A percentile compares a stretch with the other conserved stretches of the same genome.
These are phyloP conservation scores for Microcebus jonahi DNA, from an alignment of 2,113 vertebrate species.

Conservation along the genomic window DNA sequence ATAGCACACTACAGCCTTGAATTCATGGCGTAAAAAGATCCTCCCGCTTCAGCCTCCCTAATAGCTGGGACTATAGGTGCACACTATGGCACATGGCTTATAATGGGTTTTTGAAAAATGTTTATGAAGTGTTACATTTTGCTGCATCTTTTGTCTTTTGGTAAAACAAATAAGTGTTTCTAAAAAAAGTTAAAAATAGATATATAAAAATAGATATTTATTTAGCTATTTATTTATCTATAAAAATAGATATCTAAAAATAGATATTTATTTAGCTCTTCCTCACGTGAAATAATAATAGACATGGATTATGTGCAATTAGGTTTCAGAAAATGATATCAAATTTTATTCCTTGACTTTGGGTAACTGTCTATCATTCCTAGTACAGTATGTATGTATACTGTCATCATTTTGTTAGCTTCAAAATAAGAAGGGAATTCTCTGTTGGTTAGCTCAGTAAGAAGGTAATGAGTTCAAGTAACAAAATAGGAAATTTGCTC, in stretches of 20 bases:
- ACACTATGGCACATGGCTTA: neutral
- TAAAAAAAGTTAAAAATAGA: too few species aligned
- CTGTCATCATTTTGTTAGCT: conserved; percentile 41
- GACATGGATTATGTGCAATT: neutral
- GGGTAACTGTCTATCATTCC: neutral
- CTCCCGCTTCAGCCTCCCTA: neutral
- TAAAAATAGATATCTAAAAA: too few species aligned
- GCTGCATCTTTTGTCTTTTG: neutral
- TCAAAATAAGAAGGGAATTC: conserved; percentile 31
- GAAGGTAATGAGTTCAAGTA: conserved; percentile 53
- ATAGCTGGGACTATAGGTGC: neutral
- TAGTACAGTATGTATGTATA: neutral
- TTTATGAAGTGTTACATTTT: conserved; percentile 17
- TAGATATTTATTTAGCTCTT: neutral
- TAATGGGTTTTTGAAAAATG: conserved; percentile 44
- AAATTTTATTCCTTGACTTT: conserved; percentile 39
- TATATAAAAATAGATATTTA: neutral
- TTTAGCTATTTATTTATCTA: too few species aligned
- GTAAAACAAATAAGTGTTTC: neutral
- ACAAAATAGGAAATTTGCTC: conserved; percentile 59
- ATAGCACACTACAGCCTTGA: neutral
- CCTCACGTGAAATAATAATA: neutral
- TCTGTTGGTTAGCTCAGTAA: conserved; percentile 42
- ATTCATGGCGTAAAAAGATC: neutral
- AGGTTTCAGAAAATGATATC: conserved; percentile 33